Evolutionary conservation across 2,888 invertebrate species (phyloP).

Genomic region (Galeopsomyia nigrocyanea): DNA sequence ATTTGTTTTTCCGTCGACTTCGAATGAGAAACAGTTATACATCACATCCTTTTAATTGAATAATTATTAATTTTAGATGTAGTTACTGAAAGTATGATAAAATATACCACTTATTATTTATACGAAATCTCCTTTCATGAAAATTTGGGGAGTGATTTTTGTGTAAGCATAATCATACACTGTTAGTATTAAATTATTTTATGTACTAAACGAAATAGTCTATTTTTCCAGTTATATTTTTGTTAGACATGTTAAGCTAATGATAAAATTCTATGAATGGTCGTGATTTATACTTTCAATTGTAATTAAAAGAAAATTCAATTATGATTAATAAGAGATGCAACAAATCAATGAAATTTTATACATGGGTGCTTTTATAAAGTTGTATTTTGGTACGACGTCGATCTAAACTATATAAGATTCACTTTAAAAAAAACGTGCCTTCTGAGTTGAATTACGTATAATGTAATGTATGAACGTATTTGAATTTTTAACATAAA

Average conservation of each 20-base stretch:
- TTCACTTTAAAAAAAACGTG: conserved; percentile 34
- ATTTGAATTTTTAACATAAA: conserved; percentile 13
- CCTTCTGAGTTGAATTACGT: conserved; percentile 38
- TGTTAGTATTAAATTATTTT: conserved; percentile 28
- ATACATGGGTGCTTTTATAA: conserved; percentile 21
- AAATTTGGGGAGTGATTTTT: not conserved
- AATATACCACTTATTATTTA: not conserved
- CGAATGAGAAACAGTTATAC: conserved; percentile 5
- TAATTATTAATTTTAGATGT: conserved; percentile 2
- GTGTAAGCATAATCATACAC: conserved; percentile 18
- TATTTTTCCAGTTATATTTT: not conserved
- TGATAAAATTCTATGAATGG: conserved; percentile 7
- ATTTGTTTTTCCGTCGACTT: not conserved
- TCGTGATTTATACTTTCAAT: not conserved
- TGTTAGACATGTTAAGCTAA: not conserved
- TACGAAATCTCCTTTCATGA: conserved; percentile 5
- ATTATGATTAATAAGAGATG: conserved; percentile 1
- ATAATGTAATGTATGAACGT: conserved; percentile 16
- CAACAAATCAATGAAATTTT: not conserved
- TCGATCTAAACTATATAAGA: conserved; percentile 29
- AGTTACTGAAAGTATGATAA: too few species aligned
- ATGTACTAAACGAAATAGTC: conserved; percentile 3
- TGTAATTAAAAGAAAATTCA: conserved; percentile 9
- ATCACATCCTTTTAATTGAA: conserved; percentile 1
- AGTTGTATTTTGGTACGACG: conserved; percentile 11